Base-by-base conservation (phyloP, 2,113 vertebrate species). In the Suncus etruscus region DNA sequence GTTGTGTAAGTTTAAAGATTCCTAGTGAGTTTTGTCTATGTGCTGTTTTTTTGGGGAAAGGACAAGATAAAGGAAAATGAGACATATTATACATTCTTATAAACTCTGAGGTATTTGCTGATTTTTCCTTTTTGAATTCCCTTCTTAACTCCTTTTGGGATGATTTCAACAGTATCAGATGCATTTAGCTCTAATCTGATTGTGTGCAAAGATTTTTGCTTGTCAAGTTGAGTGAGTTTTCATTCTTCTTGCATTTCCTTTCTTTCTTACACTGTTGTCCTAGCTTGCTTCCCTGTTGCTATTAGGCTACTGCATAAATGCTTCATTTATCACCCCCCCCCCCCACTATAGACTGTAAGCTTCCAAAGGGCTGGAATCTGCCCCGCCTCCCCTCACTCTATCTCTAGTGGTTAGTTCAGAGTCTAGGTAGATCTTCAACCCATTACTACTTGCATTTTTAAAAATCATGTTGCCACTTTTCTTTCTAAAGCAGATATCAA, bases 211-310 rank as follows among this genome's bases (percentile, higher is more conserved):
- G 61, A 75, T 29, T 31, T 81, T 39, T 74, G 0, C 15, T 29
- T 27, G 39, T 31, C 58, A 29, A 3, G 6, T 11, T 27, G 45
- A 1, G 31, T 63, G 50, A 79, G 27, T 45, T 82, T 24, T 12
- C 4, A 27, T 79, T 15, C 24, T 51, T 18, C 1, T 0, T 11
- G 31, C 12, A 14, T 54, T 54, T 12, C 39, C 69, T n/a, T 69
- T 29, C 20, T 3, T 1, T 51, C 50, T 51, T 16, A 10, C 2
- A 2, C 31, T 51, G 0, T 32, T 45, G 31, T 10, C n/a, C 14
- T 2, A 1, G 16, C 20, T 31, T 61, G 24, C 69, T 27, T n/a
- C 20, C 51, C 22, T 1, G 0, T 58, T 82, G 9, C 24, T 65
- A 31, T 20, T 47, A n/a, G 3, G 11, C 16, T 63, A 2, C 4